Base-by-base conservation (phyloP, 2,797 vertebrate species). In the Thalassophryne amazonica region DNA sequence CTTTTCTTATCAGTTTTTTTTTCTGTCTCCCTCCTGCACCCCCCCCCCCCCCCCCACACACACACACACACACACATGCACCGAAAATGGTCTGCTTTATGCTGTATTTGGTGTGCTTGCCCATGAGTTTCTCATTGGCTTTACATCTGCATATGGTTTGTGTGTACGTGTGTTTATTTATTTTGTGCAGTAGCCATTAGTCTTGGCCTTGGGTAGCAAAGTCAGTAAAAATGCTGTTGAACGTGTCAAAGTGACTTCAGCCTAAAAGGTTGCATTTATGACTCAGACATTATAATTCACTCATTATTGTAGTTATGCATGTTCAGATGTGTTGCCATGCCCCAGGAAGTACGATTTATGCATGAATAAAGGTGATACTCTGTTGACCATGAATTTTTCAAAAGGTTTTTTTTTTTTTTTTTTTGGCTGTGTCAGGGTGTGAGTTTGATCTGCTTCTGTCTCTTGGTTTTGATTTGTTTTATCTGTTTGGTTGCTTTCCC, bases 161-260 rank as follows among this genome's bases (percentile, higher is more conserved):
- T 40, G 20, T 56, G 35, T 35, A 8, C 41, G 49, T 53, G 33
- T 27, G 22, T 29, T 30, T 42, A 21, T 43, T 17, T 52, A 42
- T 52, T 61, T 60, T 48, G 45, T 43, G 39, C 59, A 46, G 42
- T 33, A 58, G 54, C 56, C 63, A 74, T 80, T 77, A 63, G 68
- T 63, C 36, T 42, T 50, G 48, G 60, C 58, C 47, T 60, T 51
- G 49, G 39, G 67, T 37, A 47, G 52, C 10, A 42, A 56, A 52
- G 60, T 75, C 52, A 52, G 64, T 73, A 68, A 63, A 66, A 66
- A 29, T 41, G 11, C 40, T 66, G 54, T 33, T 73, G 34, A 64
- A 66, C 58, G 58, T 75, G 52, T 72, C 42, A 49, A 51, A 60
- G 57, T 55, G 63, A 61, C 38, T 37, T 60, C 16, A 47, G 49